Percentiles rank a stretch among this genome's conserved stretches.
These are phyloP conservation scores for Empidonax alnorum DNA, from an alignment of 2,113 vertebrate species.

Conservation along the genomic window DNA sequence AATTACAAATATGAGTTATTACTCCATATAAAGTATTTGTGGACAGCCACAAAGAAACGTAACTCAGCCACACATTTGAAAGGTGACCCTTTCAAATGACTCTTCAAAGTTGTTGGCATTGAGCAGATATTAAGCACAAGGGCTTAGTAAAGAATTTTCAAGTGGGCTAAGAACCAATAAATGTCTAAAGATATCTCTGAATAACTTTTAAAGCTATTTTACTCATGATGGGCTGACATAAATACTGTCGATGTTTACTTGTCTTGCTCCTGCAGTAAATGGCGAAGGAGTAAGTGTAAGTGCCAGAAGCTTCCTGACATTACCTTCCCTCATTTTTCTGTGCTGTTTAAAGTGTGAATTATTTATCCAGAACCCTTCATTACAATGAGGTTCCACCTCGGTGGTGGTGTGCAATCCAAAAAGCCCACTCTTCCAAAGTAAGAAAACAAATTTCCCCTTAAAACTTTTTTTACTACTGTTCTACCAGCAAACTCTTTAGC, in stretches of 20 bases:
- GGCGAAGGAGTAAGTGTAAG: background rate
- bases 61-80: background rate
- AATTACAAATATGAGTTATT: background rate
- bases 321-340: background rate
- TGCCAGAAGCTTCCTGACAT: background rate
- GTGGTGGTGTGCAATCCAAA: background rate
- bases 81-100: background rate
- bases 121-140: background rate
- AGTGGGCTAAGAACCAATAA: background rate
- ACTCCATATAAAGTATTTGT: background rate
- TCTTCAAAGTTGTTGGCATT: background rate
- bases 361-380: background rate
- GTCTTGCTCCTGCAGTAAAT: background rate
- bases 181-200: background rate
- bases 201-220: background rate
- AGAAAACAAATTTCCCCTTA: background rate
- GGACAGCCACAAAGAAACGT: background rate
- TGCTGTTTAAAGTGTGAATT: background rate
- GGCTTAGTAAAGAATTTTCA: background rate
- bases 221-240: background rate
- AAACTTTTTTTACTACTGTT: rapidly evolving
- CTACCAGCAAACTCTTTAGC: background rate
- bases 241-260: background rate
- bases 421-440: background rate
- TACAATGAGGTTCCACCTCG: background rate